Base-by-base conservation (phyloP, 2,888 invertebrate species). In the Drosophila paranaensis region DNA sequence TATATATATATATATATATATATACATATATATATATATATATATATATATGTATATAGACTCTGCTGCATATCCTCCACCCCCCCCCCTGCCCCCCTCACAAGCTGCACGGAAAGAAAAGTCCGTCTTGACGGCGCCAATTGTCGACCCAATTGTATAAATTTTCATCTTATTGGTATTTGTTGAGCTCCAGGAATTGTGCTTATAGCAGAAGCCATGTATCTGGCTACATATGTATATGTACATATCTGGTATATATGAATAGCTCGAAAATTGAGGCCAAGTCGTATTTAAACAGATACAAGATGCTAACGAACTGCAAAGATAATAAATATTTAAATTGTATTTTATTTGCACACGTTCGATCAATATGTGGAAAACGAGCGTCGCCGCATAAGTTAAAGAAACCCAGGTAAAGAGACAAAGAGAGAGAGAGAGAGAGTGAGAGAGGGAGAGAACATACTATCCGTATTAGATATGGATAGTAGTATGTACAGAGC, bases 221-320 rank as follows among this genome's bases (percentile, higher is more conserved):
- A 57, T 33, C 16, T 39, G 39, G 25, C 35, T 8, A 55, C 14
- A 40, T 16, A n/a, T 25, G 25, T 14, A 46, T 27, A 50, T 25
- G 2, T 45, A 37, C 51, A 11, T 51, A 40, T 8, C 9, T 35
- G 13, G 14, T 60, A 35, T 53, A 16, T 63, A 39, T 56, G 54
- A 53, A 60, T 74, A 64, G 53, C 45, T 9, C 2, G 3, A 51
- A 66, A 73, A 71, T 61, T 64, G 71, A 69, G 72, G 79, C 68
- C 87, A 83, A 73, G 25, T 27, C 73, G 73, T 57, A 48, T 88
- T 79, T 81, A 84, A 85, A 79, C 81, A 83, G 75, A 89, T 88
- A 82, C 82, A 85, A 89, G 89, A 90, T 89, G 88, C 90, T 90
- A 89, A 89, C 90, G 90, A 90, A 90, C 86, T 90, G 86, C 90